A percentile compares a stretch with the other conserved stretches of the same genome.
phyloP scores from a whole-genome alignment of 2,113 vertebrate species.

The Rhinopomastus cyanomelas region DNA sequence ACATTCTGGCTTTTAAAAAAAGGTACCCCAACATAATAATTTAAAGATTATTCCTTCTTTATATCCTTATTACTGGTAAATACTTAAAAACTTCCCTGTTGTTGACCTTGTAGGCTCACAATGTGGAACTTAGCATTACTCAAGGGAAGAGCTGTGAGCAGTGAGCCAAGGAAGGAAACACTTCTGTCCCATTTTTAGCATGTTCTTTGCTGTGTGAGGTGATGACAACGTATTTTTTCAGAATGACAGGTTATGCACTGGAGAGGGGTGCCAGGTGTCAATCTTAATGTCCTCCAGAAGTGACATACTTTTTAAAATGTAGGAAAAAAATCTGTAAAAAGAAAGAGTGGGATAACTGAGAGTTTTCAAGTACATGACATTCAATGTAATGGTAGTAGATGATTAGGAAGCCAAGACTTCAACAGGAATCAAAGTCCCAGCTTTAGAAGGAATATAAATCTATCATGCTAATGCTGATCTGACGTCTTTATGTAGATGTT shows the following conservation, averaged over 20 bases:
- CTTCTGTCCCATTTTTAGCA: background rate
- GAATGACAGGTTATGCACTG: background rate
- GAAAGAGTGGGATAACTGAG: background rate
- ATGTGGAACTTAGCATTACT: background rate
- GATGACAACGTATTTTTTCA: background rate
- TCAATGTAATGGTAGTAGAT: background rate
- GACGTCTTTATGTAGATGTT: background rate
- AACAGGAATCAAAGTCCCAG: background rate
- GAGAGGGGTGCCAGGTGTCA: background rate
- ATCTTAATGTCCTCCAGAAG: background rate
- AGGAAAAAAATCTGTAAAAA: background rate
- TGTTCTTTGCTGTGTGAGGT: background rate
- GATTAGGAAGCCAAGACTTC: background rate
- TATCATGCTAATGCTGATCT: background rate
- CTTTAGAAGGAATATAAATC: background rate
- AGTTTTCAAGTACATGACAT: background rate
- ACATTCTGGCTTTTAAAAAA: background rate
- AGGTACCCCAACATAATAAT: background rate
- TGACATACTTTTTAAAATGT: background rate
- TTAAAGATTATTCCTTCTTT: conserved; percentile 50
- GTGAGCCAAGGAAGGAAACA: background rate
- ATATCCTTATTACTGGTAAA: conserved; percentile 15
- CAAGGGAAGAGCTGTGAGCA: background rate
- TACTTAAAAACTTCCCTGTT: background rate
- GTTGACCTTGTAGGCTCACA: background rate